A percentile compares a stretch with the other conserved stretches of the same genome.
phyloP scores from a whole-genome alignment of 2,888 invertebrate genomes.

The Sesamia inferens region DNA sequence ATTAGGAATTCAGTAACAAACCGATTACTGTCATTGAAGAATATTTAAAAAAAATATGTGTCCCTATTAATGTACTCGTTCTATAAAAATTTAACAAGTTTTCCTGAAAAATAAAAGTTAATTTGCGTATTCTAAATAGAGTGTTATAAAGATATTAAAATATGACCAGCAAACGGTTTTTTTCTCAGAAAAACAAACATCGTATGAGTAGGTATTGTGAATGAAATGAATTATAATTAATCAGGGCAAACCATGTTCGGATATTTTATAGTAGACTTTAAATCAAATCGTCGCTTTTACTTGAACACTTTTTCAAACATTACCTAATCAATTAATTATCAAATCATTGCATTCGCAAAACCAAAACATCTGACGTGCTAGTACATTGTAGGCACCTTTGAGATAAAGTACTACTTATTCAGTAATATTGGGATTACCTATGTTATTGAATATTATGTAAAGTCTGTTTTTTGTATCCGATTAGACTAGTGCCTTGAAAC shows the following conservation, averaged over 20 bases:
- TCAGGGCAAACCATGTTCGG: neutral
- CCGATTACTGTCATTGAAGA: slow-evolving; percentile 37
- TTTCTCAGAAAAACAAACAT: slow-evolving; percentile 26
- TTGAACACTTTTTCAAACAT: slow-evolving; percentile 1
- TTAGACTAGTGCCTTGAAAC: slow-evolving; percentile 20
- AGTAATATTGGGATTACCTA: slow-evolving; percentile 12
- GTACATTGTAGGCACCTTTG: slow-evolving; percentile 47
- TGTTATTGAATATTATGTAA: slow-evolving; percentile 15
- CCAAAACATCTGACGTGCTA: neutral
- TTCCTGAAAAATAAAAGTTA: slow-evolving; percentile 27
- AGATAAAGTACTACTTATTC: slow-evolving; percentile 31
- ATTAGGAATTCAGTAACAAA: slow-evolving; percentile 29
- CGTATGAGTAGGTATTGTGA: slow-evolving; percentile 17
- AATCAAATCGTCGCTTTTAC: neutral
- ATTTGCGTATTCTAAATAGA: neutral
- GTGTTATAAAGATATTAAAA: neutral
- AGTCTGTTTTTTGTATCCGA: slow-evolving; percentile 11
- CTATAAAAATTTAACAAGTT: neutral
- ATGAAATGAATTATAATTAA: slow-evolving; percentile 30
- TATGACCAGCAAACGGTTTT: slow-evolving; percentile 45
- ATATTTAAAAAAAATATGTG: neutral
- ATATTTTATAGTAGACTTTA: neutral
- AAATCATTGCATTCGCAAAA: slow-evolving; percentile 40
- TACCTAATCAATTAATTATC: neutral
- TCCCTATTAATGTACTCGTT: neutral